Evolutionary conservation across 2,888 invertebrate genomes (phyloP).

Genomic region (Drosophila mimica): DNA sequence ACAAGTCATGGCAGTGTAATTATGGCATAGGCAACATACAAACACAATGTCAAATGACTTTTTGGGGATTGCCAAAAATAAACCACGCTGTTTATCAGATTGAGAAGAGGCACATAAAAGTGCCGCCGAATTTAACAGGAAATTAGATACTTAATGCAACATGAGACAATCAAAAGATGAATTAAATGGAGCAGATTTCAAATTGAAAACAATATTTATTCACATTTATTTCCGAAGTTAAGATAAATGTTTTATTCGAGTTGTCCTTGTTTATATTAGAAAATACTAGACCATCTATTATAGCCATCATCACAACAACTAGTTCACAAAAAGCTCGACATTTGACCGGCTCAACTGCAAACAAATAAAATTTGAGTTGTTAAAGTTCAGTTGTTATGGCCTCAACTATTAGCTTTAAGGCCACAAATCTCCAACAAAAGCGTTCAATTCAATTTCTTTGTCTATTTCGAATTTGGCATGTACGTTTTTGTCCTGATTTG

Average conservation of each 20-base stretch:
- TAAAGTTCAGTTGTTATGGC: slow-evolving; percentile 4
- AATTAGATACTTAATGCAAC: background rate
- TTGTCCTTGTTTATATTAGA: background rate
- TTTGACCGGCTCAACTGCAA: background rate
- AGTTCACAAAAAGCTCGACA: background rate
- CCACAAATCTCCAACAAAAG: slow-evolving; percentile 21
- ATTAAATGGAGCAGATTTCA: background rate
- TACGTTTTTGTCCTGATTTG: slow-evolving; percentile 41
- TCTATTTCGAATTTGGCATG: slow-evolving; percentile 38
- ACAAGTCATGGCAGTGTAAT: slow-evolving; percentile 34
- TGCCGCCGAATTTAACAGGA: background rate
- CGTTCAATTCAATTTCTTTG: slow-evolving; percentile 60
- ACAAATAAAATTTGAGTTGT: background rate
- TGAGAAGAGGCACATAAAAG: background rate
- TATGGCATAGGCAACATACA: slow-evolving; percentile 21
- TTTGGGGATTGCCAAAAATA: slow-evolving; percentile 2
- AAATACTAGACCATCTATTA: background rate
- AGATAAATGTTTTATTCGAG: background rate
- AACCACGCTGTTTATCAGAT: background rate
- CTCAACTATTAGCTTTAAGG: slow-evolving; percentile 32
- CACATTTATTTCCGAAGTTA: background rate
- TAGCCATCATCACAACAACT: too few species aligned
- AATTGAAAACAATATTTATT: background rate
- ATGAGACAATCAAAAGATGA: background rate
- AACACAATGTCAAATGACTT: slow-evolving; percentile 15